These are phyloP conservation scores for Acestrorhynchus altus DNA, from an alignment of 2,797 vertebrate species.

Conservation along the genomic window DNA sequence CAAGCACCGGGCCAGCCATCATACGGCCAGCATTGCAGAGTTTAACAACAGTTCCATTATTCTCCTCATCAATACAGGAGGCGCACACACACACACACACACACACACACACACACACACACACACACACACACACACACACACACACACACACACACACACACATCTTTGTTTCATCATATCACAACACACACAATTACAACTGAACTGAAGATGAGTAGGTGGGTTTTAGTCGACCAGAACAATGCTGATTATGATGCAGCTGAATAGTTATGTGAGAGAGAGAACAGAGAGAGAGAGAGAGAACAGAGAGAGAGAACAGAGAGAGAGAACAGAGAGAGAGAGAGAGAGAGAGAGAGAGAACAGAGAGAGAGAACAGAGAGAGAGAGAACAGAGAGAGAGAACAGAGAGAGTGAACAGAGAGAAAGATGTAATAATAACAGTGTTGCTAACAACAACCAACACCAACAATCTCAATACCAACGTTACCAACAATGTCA, in stretches of 20 bases:
- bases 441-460: no score
- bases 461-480: no score
- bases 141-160: constrained; percentile 7
- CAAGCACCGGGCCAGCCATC: constrained; percentile 40
- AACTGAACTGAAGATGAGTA: background rate
- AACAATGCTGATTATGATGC: background rate
- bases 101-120: constrained; percentile 31
- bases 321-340: constrained; percentile 26
- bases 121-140: constrained; percentile 34
- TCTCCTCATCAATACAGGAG: constrained; percentile 5
- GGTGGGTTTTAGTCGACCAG: background rate
- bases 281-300: constrained; percentile 4
- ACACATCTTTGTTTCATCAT: constrained; percentile 24
- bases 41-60: constrained; percentile 51
- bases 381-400: background rate
- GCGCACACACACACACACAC: constrained; percentile 30
- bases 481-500: no score
- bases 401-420: no score
- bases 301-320: no score
- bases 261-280: constrained; percentile 10
- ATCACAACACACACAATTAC: constrained; percentile 1
- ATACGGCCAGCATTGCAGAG: constrained; percentile 39
- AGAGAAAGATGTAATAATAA: constrained; percentile 20
- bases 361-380: constrained; percentile 18
- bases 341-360: no score